These are phyloP conservation scores for Folsomia candida DNA, from an alignment of 2,888 invertebrate genomes.

Conservation along the genomic window DNA sequence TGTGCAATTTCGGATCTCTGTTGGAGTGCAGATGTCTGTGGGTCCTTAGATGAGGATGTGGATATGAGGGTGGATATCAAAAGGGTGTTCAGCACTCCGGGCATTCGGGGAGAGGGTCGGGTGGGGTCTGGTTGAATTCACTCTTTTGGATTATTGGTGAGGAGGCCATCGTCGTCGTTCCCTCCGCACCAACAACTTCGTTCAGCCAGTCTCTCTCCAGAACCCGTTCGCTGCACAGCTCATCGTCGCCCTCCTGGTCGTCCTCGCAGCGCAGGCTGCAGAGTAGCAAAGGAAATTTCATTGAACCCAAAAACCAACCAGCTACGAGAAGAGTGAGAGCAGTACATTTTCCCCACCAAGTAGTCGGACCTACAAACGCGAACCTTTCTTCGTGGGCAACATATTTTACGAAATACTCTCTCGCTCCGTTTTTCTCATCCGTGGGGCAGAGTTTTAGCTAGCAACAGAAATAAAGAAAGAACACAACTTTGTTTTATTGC, in stretches of 20 bases:
- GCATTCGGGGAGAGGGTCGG: constrained; percentile 6
- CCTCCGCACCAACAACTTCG: neutral
- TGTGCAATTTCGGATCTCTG: constrained; percentile 5
- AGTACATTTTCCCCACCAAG: neutral
- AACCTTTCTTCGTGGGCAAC: too few species aligned
- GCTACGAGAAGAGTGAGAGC: neutral
- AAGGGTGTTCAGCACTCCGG: neutral
- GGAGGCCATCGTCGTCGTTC: neutral
- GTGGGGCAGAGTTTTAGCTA: neutral
- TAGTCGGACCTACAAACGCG: too few species aligned
- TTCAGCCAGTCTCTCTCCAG: neutral
- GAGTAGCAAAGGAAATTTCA: neutral
- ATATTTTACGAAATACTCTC: neutral
- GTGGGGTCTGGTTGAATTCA: neutral
- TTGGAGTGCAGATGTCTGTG: constrained; percentile 3
- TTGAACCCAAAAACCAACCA: neutral
- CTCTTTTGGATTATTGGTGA: neutral
- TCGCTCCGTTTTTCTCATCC: neutral
- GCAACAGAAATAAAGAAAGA: neutral
- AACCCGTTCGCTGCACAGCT: neutral
- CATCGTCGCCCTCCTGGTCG: neutral
- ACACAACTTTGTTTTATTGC: neutral
- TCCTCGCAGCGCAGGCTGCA: neutral
- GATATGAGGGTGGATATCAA: neutral
- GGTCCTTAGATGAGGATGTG: neutral